Evolutionary conservation across 2,888 invertebrate genomes (phyloP).

Genomic region (Sylvicola cinctus): DNA sequence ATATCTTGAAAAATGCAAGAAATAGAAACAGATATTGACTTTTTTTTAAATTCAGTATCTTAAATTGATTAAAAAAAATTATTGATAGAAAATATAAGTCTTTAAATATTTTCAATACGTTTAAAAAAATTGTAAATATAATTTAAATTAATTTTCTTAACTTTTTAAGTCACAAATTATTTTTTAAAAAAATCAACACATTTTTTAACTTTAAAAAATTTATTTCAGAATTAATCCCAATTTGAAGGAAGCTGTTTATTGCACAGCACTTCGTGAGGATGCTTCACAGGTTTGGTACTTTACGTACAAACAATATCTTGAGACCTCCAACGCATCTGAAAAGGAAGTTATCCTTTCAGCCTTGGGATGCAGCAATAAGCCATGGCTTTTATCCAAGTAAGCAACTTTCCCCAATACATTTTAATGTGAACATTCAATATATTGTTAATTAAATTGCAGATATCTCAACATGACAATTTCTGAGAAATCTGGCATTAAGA

Average conservation of each 20-base stretch:
- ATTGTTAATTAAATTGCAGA: constrained; percentile 15
- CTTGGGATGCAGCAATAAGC: constrained; percentile 31
- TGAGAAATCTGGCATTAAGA: constrained; percentile 31
- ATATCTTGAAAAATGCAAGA: no score
- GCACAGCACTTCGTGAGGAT: constrained; percentile 40
- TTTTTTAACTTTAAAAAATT: constrained; percentile 2
- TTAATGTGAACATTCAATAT: no score
- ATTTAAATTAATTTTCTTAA: no score
- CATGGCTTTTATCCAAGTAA: constrained; percentile 35
- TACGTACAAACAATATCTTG: constrained; percentile 29
- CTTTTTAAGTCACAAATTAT: no score
- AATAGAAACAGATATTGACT: no score
- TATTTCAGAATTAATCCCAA: constrained; percentile 38
- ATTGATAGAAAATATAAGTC: no score
- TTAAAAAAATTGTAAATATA: no score
- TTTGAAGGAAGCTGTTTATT: constrained; percentile 39
- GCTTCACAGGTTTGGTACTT: constrained; percentile 46
- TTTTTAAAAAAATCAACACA: constrained; percentile 1
- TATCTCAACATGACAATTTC: constrained; percentile 30
- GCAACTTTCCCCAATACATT: constrained; percentile 6
- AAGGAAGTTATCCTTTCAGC: constrained; percentile 34
- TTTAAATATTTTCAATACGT: no score
- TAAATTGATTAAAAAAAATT: no score
- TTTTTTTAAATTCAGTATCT: no score
- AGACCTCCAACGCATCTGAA: constrained; percentile 33